Evolutionary conservation across 2,797 vertebrate genomes (phyloP), one percentile per base, ranked within the genome.

Genomic region (Cirrhinus molitorella): DNA sequence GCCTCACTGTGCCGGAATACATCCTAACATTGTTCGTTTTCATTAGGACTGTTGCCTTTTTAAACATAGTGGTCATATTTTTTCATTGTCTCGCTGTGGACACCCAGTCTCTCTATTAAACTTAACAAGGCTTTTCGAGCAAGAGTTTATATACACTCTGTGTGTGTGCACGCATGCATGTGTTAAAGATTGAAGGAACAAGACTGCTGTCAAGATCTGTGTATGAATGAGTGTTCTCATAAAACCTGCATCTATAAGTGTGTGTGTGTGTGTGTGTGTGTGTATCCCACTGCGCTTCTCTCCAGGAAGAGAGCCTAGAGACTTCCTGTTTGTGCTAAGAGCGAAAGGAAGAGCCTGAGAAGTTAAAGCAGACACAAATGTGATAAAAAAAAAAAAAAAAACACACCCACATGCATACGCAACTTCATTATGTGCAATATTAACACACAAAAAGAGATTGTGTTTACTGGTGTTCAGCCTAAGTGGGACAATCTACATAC

Each of bases 271-370:
- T n/a, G 53, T 45, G 85, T 79, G 74, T 81, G 79, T 73, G 76
- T 40, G 28, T 17, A 68, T 91, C 90, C 89, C 89, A 85, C 11
- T 88, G 87, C 6, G 57, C 55, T 81, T 67, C 84, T 80, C 84
- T 90, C 77, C 89, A 91, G 91, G 91, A 92, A 91, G 87, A 87
- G 88, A 85, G 85, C 85, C 83, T 85, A 79, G 88, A 87, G 79
- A 83, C 87, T 94, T 94, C 91, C 93, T 93, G 93, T 93, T 93
- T 93, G 87, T 90, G 85, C 87, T 59, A 28, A 79, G 89, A 92
- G 89, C 75, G 78, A 70, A 79, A 88, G 88, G 89, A 89, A 88
- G 83, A 89, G 76, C 49, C 85, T 19, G 47, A 88, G 85, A 89
- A 88, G 84, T 81, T 53, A 80, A 73, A 75, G 81, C 86, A 84